These are phyloP conservation scores for Platycercus adscitus DNA, from an alignment of 2,113 vertebrate species.

Conservation along the genomic window DNA sequence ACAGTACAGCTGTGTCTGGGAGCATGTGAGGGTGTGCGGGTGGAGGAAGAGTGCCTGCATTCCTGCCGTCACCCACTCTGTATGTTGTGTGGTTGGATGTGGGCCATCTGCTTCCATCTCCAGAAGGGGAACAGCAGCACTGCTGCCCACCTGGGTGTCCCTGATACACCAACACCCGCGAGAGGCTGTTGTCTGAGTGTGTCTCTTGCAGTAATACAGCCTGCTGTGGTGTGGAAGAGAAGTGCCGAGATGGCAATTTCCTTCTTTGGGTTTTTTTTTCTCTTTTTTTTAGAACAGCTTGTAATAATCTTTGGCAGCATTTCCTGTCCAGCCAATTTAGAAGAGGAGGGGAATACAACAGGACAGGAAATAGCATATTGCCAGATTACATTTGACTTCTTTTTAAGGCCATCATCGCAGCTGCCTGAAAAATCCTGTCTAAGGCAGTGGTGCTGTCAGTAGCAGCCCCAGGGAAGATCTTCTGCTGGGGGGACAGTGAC, in stretches of 20 bases:
- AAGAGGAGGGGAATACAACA: not conserved
- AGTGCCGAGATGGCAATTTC: not conserved
- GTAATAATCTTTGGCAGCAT: not conserved
- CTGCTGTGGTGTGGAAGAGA: not conserved
- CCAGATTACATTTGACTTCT: constrained; percentile 18
- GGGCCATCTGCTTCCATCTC: not conserved
- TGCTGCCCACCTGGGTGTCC: not conserved
- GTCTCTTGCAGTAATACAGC: not conserved
- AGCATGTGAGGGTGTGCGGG: not conserved
- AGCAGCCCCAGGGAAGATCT: not conserved
- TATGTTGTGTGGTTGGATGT: fast-evolving
- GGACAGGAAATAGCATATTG: constrained; percentile 44
- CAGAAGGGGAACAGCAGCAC: not conserved
- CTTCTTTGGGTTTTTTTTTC: not conserved
- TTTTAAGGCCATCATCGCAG: not conserved
- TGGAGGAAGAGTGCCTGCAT: not conserved
- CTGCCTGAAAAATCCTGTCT: not conserved
- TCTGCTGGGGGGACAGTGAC: not conserved
- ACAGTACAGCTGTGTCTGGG: fast-evolving
- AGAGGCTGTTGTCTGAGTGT: not conserved
- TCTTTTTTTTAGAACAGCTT: not conserved
- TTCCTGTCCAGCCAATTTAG: constrained; percentile 33
- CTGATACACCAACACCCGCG: fast-evolving
- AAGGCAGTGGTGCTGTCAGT: not conserved
- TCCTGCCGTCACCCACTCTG: not conserved